These are phyloP conservation scores for Bryconaethiops microstoma DNA, from an alignment of 2,797 vertebrate genomes.

Conservation along the genomic window DNA sequence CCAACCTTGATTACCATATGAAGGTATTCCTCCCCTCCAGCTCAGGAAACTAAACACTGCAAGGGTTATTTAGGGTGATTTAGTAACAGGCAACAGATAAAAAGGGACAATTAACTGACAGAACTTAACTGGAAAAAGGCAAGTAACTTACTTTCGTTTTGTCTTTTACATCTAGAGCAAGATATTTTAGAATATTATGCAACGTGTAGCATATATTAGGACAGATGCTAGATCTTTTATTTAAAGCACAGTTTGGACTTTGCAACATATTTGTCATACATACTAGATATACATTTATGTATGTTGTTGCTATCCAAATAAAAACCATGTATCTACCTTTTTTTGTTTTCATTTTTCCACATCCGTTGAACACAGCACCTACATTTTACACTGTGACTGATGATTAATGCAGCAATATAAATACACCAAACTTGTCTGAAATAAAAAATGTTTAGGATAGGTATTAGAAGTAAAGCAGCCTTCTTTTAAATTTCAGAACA, in stretches of 20 bases:
- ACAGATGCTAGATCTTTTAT: conserved; percentile 20
- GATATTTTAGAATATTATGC: conserved; percentile 13
- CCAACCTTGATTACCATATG: conserved; percentile 65
- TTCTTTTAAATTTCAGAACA: no score
- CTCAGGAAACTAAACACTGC: conserved; percentile 19
- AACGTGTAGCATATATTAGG: conserved; percentile 16
- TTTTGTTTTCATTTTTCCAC: no score
- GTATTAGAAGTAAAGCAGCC: no score
- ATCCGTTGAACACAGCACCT: no score
- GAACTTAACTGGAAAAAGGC: not conserved
- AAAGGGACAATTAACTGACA: not conserved
- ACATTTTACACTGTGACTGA: no score
- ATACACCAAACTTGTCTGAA: no score
- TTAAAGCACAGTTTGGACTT: not conserved
- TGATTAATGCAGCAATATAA: no score
- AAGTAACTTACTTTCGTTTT: not conserved
- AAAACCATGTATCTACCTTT: no score
- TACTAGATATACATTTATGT: no score
- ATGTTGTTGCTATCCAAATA: no score
- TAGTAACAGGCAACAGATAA: conserved; percentile 10
- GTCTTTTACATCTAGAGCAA: not conserved
- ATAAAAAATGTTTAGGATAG: no score
- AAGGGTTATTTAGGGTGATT: conserved; percentile 30
- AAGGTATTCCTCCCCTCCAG: conserved; percentile 57
- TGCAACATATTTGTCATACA: no score